Evolutionary conservation across 2,888 invertebrate genomes (phyloP).

Genomic region (Crocallis elinguaria): DNA sequence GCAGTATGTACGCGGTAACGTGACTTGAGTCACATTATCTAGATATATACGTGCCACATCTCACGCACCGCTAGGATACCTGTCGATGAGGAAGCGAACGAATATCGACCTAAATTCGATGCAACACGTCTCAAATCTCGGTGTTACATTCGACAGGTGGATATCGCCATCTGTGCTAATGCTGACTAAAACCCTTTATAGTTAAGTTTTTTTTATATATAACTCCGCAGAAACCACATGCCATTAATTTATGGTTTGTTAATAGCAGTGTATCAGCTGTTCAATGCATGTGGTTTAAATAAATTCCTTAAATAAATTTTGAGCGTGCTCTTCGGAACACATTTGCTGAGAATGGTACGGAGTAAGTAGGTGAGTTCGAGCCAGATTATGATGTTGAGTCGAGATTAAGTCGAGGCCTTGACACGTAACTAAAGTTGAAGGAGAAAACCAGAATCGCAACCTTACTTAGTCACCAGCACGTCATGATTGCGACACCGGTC

Average conservation of each 20-base stretch:
- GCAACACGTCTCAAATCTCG: background rate
- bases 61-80: slow-evolving; percentile 27
- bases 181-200: slow-evolving; percentile 25
- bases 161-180: slow-evolving; percentile 32
- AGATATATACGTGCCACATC: slow-evolving; percentile 29
- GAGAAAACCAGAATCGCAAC: background rate
- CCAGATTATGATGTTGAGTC: slow-evolving; percentile 7
- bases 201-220: slow-evolving; percentile 21
- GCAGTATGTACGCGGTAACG: slow-evolving; percentile 15
- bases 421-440: background rate
- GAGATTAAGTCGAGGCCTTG: slow-evolving; percentile 12
- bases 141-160: slow-evolving; percentile 4
- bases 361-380: background rate
- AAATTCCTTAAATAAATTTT: background rate
- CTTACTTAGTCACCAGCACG: background rate
- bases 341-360: background rate
- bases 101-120: slow-evolving; percentile 16
- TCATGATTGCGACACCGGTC: background rate
- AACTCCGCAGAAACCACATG: slow-evolving; percentile 9
- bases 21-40: slow-evolving; percentile 25
- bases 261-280: slow-evolving; percentile 33
- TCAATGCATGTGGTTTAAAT: slow-evolving; percentile 26
- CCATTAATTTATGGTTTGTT: slow-evolving; percentile 18
- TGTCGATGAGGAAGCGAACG: slow-evolving; percentile 2
- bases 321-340: background rate